These are phyloP conservation scores for Drosophila eugracilis DNA, from an alignment of 1,140 invertebrate species.

Conservation along the genomic window DNA sequence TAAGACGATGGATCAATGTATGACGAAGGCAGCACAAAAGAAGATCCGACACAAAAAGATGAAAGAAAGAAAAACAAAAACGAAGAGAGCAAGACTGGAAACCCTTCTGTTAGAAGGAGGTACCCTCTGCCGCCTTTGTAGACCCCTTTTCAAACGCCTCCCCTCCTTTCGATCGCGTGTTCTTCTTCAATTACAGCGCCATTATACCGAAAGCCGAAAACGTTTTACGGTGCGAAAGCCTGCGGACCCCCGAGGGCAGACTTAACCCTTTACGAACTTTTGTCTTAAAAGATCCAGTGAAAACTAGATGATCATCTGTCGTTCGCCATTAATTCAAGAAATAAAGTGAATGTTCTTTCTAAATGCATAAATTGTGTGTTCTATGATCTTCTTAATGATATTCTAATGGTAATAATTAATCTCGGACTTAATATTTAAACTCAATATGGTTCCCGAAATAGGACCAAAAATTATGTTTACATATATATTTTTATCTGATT, in stretches of 20 bases:
- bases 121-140: conserved; percentile 42
- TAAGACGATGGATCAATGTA: conserved; percentile 75
- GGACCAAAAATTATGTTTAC: too few species aligned
- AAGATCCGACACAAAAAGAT: not conserved
- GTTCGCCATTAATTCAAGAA: too few species aligned
- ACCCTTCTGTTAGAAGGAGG: conserved; percentile 51
- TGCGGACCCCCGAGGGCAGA: conserved; percentile 32
- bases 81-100: not conserved
- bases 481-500: too few species aligned
- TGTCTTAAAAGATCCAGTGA: not conserved
- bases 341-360: too few species aligned
- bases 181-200: conserved; percentile 80
- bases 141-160: not conserved
- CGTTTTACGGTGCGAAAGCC: conserved; percentile 65
- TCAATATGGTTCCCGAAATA: too few species aligned
- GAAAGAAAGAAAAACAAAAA: not conserved
- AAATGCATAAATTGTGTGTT: too few species aligned
- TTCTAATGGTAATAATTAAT: too few species aligned
- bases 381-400: too few species aligned
- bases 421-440: too few species aligned
- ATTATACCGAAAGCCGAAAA: conserved; percentile 76
- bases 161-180: conserved; percentile 67
- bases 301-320: too few species aligned
- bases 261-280: conserved; percentile 16
- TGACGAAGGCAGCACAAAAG: conserved; percentile 42